phyloP scores from a whole-genome alignment of 2,888 invertebrate species.

The Drosophila diplacantha region DNA sequence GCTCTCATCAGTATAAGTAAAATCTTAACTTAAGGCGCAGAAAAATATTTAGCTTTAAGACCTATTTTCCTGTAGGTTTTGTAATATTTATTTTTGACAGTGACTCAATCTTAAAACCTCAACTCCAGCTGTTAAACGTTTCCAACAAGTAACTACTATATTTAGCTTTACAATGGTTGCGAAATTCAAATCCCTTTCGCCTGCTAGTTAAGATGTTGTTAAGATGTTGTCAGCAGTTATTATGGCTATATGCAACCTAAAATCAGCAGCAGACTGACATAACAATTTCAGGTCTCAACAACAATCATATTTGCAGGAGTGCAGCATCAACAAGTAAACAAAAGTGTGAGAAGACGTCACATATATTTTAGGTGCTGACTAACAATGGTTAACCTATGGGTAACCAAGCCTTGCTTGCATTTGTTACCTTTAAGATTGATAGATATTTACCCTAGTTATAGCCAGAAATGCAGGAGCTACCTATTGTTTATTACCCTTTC shows the following conservation, averaged over 20 bases:
- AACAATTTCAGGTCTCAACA: constrained; percentile 1
- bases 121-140: neutral
- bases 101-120: neutral
- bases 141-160: neutral
- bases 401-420: neutral
- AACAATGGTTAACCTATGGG: neutral
- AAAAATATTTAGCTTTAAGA: neutral
- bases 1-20: too few species aligned
- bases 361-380: neutral
- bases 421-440: neutral
- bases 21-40: accelerated
- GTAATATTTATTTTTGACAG: neutral
- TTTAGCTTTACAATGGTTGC: neutral
- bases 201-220: neutral
- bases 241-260: neutral
- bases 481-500: neutral
- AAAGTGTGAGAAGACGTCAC: neutral
- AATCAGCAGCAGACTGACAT: constrained; percentile 8
- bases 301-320: constrained; percentile 3
- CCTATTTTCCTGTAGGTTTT: neutral
- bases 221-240: neutral
- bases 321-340: constrained; percentile 2
- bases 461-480: neutral
- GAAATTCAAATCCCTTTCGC: neutral
- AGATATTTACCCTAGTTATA: constrained; percentile 1